Base-by-base conservation (phyloP, 2,888 invertebrate species). In the Dolichomitus sp. region DNA sequence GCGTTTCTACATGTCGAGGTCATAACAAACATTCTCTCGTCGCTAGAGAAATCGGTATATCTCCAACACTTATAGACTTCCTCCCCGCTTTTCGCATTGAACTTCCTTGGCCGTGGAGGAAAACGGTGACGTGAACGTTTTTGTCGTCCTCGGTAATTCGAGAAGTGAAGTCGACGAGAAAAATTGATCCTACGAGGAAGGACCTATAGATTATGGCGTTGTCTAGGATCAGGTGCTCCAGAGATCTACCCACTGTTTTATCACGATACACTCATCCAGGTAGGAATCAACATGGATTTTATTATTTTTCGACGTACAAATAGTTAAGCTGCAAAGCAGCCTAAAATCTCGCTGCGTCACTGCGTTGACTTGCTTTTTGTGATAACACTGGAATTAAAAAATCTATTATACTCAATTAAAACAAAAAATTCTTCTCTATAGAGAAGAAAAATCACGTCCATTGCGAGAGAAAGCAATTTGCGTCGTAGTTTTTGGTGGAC, bases 121-220 rank as follows among this genome's bases (percentile, higher is more conserved):
- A 17, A 7, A 7, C 54, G 37, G 40, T 57, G 63, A 57, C 81
- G 57, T 33, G 30, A n/a, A 54, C 19, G 30, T 52, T 54, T n/a
- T 19, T 30, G 11, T 45, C 54, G 54, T 27, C 12, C 50, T 37
- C 17, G 37, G 40, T 14, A 70, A 37, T 42, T 33, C 9, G 40
- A n/a, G 48, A 61, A 23, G 12, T 61, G 3, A 23, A 27, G 17
- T 72, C 65, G 17, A 40, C 37, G n/a, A 11, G 12, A 45, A 33
- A 42, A 19, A 19, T 52, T 14, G 54, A 65, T 73, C 63, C 57
- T 27, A 17, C 4, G 9, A 30, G 42, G 63, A 12, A 30, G 42
- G 63, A 77, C 76, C 59, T 40, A 59, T 73, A 37, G 37, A 77
- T 77, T 73, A 90, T 90, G 90, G 89, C 89, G 37, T 83, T 90